Conservation (phyloP, 2,113 vertebrate genomes). For the Saiga tatarica region DNA sequence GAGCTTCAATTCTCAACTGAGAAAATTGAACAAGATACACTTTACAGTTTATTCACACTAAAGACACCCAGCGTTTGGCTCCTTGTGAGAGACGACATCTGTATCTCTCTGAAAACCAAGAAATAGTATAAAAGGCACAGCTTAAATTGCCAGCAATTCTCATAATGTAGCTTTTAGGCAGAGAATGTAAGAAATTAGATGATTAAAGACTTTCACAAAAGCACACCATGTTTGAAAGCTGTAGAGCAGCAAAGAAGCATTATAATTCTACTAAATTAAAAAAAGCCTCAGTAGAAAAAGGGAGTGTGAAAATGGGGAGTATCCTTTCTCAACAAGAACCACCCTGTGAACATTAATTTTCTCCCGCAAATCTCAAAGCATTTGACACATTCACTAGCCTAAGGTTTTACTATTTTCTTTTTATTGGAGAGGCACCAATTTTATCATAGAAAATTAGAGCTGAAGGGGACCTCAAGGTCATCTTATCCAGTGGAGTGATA, state of each 20-base stretch:
- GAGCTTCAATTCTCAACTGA: background rate
- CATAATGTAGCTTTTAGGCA: constrained; percentile 54
- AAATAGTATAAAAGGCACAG: constrained; percentile 48
- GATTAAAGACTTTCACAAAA: constrained; percentile 65
- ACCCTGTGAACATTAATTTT: constrained; percentile 49
- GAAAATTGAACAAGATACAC: background rate
- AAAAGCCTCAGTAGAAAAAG: constrained; percentile 41
- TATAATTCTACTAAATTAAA: constrained; percentile 68
- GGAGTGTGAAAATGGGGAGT: constrained; percentile 33
- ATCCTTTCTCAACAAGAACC: constrained; percentile 27
- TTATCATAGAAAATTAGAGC: constrained; percentile 66
- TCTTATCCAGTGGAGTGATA: background rate
- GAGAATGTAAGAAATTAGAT: constrained; percentile 64
- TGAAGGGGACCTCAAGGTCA: constrained; percentile 55
- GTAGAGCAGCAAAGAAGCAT: constrained; percentile 43
- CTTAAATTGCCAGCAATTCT: constrained; percentile 50
- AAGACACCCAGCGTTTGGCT: constrained; percentile 10
- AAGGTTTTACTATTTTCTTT: constrained; percentile 54
- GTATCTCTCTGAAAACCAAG: constrained; percentile 34
- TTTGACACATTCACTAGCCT: constrained; percentile 32
- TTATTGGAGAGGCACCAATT: constrained; percentile 52
- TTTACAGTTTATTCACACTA: constrained; percentile 8
- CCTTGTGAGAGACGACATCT: constrained; percentile 42
- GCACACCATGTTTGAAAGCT: constrained; percentile 57
- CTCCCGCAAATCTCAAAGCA: constrained; percentile 49